These are phyloP conservation scores for Crotophaga sulcirostris DNA, from an alignment of 2,113 vertebrate genomes.

Conservation along the genomic window DNA sequence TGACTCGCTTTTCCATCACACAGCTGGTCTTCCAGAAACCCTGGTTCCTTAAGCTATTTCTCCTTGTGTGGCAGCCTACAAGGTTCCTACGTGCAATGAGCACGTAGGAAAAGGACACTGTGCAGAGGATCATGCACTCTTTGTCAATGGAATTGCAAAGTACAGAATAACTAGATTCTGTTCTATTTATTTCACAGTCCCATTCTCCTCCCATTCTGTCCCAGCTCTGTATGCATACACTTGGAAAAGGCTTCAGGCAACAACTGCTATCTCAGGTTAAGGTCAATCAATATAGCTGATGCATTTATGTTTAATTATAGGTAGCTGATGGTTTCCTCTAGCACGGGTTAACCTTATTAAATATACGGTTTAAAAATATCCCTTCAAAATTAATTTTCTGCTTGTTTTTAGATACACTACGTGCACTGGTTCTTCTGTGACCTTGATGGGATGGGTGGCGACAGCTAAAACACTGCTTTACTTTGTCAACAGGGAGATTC, in stretches of 20 bases:
- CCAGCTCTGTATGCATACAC: neutral
- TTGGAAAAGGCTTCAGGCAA: conserved; percentile 27
- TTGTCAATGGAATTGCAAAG: neutral
- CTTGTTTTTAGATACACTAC: neutral
- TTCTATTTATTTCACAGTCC: neutral
- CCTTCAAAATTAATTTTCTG: conserved; percentile 4
- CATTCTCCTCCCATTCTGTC: neutral
- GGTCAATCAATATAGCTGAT: conserved; percentile 13
- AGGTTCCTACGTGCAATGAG: neutral
- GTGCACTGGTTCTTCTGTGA: neutral
- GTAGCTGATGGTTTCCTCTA: conserved; percentile 11
- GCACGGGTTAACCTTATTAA: conserved; percentile 28
- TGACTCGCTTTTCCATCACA: neutral
- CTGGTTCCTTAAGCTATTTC: neutral
- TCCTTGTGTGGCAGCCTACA: neutral
- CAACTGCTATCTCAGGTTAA: conserved; percentile 3
- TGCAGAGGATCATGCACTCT: neutral
- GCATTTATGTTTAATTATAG: conserved; percentile 34
- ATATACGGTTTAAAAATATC: conserved; percentile 3
- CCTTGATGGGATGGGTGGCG: neutral
- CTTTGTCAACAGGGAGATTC: conserved; percentile 12
- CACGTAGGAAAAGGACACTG: neutral
- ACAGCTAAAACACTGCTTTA: conserved; percentile 2
- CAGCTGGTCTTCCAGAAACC: neutral
- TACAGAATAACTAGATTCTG: neutral